A percentile compares a stretch with the other conserved stretches of the same genome.
Conservation (phyloP, 2,888 invertebrate genomes). For the Galerucella calmariensis region DNA sequence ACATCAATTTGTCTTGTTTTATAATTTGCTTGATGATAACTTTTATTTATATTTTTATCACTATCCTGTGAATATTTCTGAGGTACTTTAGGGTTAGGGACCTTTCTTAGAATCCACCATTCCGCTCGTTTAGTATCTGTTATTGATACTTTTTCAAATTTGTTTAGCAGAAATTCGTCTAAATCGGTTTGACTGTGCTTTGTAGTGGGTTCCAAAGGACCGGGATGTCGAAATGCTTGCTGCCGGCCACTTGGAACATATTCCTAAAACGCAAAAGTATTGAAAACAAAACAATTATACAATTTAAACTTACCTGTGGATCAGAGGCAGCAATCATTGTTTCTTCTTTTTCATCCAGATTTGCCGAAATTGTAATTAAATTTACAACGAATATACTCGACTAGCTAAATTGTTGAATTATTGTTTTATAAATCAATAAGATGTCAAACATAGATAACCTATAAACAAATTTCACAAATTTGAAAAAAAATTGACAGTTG, state of each 20-base stretch:
- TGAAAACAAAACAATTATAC: conserved; percentile 3
- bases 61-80: conserved; percentile 29
- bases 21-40: conserved; percentile 41
- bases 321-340: conserved; percentile 91
- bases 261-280: conserved; percentile 69
- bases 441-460: background rate
- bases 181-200: conserved; percentile 48
- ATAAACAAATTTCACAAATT: background rate
- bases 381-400: conserved; percentile 11
- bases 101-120: conserved; percentile 70
- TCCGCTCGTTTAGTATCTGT: conserved; percentile 70
- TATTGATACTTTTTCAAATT: conserved; percentile 81
- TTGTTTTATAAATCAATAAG: background rate
- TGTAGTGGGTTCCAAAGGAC: conserved; percentile 68
- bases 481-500: background rate
- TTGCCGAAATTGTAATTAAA: conserved; percentile 57
- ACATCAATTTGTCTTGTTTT: conserved; percentile 49
- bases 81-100: conserved; percentile 63
- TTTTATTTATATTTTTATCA: conserved; percentile 42
- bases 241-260: conserved; percentile 89
- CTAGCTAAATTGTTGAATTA: background rate
- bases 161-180: conserved; percentile 73
- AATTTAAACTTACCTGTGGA: conserved; percentile 73
- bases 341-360: conserved; percentile 89
- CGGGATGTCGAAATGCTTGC: conserved; percentile 81